phyloP scores from a whole-genome alignment of 2,113 vertebrate genomes.

The Paradoxurus hermaphroditus region DNA sequence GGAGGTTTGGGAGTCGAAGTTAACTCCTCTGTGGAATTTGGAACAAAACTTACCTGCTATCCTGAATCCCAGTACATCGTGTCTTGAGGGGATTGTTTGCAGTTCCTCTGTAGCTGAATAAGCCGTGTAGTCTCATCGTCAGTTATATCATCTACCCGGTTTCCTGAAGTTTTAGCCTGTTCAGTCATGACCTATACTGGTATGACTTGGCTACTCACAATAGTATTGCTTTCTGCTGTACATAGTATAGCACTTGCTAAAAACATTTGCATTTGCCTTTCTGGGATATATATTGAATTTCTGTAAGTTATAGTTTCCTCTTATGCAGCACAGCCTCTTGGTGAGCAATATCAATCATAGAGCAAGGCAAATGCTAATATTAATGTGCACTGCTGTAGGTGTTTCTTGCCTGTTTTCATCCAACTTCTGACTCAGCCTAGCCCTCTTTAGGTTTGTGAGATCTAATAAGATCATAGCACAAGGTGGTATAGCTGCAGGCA shows the following conservation, averaged over 20 bases:
- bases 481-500: constrained; percentile 60
- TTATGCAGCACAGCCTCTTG: neutral
- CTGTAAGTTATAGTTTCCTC: constrained; percentile 25
- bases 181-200: neutral
- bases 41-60: neutral
- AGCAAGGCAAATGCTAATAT: constrained; percentile 18
- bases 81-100: neutral
- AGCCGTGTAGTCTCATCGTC: neutral
- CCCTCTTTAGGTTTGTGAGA: constrained; percentile 42
- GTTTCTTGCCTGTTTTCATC: constrained; percentile 50
- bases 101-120: neutral
- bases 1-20: neutral
- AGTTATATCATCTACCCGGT: neutral
- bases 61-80: neutral
- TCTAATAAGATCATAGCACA: constrained; percentile 63
- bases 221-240: neutral
- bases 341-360: constrained; percentile 18
- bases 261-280: constrained; percentile 47
- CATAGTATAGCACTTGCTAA: neutral
- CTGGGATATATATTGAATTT: neutral
- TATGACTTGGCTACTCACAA: neutral
- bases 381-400: constrained; percentile 27
- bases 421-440: constrained; percentile 60
- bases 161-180: neutral
- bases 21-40: neutral